Evolutionary conservation across 30 jellyfish, hydroid and myxozoan genomes (phyloP).

Genomic region (Aurelia aurita complex sp. Pacific): DNA sequence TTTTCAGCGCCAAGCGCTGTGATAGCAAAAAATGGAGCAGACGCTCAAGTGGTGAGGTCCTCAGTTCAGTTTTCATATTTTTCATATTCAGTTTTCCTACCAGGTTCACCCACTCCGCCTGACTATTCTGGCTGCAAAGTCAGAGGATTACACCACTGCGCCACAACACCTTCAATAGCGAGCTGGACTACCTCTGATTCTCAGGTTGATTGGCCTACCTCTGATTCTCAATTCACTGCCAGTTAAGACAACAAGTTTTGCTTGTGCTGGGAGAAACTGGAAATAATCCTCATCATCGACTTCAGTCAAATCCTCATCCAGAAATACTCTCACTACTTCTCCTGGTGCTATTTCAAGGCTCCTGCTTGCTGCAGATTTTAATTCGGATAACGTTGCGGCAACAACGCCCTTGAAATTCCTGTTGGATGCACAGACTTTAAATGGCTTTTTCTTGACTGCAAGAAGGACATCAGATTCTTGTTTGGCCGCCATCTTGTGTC

Average conservation of each 20-base stretch:
- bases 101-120: no score
- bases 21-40: no score
- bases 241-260: constrained; percentile 58
- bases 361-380: constrained; percentile 28
- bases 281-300: constrained; percentile 86
- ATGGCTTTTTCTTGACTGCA: constrained; percentile 28
- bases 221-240: not conserved
- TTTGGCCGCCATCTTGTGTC: constrained; percentile 29
- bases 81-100: no score
- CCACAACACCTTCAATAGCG: no score
- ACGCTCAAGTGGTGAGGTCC: no score
- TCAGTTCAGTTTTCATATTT: no score
- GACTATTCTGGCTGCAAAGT: no score
- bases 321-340: constrained; percentile 22
- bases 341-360: not conserved
- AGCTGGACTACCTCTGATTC: no score
- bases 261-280: constrained; percentile 66
- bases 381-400: constrained; percentile 42
- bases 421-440: constrained; percentile 26
- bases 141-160: no score
- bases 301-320: constrained; percentile 92
- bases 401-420: constrained; percentile 57
- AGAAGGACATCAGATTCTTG: not conserved
- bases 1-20: no score
- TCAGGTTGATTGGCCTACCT: not conserved